These are phyloP conservation scores for Peromyscus aztecus DNA, from an alignment of 2,797 vertebrate species.

Conservation along the genomic window DNA sequence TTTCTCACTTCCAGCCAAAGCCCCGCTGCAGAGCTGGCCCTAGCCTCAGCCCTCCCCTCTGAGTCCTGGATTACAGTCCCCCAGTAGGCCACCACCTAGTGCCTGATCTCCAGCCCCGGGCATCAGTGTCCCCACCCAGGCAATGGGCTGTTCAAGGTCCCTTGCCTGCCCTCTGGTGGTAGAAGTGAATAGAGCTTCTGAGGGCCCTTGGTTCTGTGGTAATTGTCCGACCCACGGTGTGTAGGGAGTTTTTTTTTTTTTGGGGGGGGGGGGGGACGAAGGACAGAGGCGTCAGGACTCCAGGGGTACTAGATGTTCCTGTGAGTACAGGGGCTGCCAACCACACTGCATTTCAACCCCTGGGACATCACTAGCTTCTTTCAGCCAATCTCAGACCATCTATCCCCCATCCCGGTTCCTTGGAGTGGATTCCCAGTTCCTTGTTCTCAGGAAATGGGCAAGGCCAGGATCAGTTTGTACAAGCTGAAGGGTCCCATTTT, in stretches of 20 bases:
- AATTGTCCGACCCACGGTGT: not conserved
- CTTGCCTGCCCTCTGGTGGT: slow-evolving; percentile 23
- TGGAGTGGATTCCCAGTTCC: not conserved
- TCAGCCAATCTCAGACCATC: not conserved
- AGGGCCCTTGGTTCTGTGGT: not conserved
- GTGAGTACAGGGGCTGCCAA: not conserved
- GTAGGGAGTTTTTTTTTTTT: not conserved
- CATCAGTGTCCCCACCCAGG: not conserved
- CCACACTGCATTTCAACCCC: not conserved
- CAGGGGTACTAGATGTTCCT: not conserved
- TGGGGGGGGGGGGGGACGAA: not conserved
- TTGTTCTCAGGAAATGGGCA: not conserved
- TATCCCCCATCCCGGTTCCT: not conserved
- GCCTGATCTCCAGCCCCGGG: not conserved
- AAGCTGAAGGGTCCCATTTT: not conserved
- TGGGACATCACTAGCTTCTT: not conserved
- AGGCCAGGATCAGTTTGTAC: not conserved
- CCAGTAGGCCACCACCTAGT: no score
- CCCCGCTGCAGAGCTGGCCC: not conserved
- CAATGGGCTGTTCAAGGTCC: not conserved
- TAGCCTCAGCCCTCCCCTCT: not conserved
- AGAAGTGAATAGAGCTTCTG: not conserved
- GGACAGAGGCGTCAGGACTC: not conserved
- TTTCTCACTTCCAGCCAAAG: no score
- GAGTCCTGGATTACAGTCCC: not conserved